Conservation (phyloP, 2,113 vertebrate genomes). For the Trematocara zebra region DNA sequence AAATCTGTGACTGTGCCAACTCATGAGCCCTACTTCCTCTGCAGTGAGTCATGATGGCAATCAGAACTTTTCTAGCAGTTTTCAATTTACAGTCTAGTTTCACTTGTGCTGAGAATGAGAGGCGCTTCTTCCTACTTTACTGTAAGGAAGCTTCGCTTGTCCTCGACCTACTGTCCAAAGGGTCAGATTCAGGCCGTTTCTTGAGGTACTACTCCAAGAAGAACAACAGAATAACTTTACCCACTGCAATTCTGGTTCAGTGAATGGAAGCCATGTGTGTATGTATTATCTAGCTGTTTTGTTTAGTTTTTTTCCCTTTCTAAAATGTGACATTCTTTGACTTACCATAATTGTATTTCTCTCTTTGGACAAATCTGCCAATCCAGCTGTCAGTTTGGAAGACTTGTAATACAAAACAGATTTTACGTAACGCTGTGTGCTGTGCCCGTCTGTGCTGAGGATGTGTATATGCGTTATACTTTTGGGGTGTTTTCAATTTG, state of each 20-base stretch:
- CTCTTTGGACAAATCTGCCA: constrained; percentile 52
- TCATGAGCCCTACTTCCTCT: constrained; percentile 61
- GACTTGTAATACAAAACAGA: constrained; percentile 69
- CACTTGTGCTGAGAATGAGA: constrained; percentile 12
- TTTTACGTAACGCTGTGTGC: constrained; percentile 57
- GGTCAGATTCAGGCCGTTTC: constrained; percentile 27
- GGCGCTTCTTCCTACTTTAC: not conserved
- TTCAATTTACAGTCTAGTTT: constrained; percentile 10
- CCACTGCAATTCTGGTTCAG: constrained; percentile 28
- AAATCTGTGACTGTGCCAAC: constrained; percentile 70
- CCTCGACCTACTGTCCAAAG: constrained; percentile 19
- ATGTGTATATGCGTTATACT: not conserved
- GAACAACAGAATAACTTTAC: constrained; percentile 24
- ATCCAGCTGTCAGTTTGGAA: constrained; percentile 54
- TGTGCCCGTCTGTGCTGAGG: constrained; percentile 18
- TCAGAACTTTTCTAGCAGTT: constrained; percentile 55
- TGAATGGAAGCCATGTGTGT: constrained; percentile 65
- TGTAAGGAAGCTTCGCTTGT: constrained; percentile 16
- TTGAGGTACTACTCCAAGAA: constrained; percentile 54
- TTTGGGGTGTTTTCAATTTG: not conserved
- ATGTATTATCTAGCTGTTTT: constrained; percentile 39
- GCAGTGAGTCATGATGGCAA: constrained; percentile 69
- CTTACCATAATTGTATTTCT: constrained; percentile 50
- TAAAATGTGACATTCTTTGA: constrained; percentile 60
- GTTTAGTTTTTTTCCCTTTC: constrained; percentile 12